Percentiles rank a stretch among this genome's conserved stretches.
These are phyloP conservation scores for Tokudaia tokunoshimensis DNA, from an alignment of 2,797 vertebrate species.

Conservation along the genomic window DNA sequence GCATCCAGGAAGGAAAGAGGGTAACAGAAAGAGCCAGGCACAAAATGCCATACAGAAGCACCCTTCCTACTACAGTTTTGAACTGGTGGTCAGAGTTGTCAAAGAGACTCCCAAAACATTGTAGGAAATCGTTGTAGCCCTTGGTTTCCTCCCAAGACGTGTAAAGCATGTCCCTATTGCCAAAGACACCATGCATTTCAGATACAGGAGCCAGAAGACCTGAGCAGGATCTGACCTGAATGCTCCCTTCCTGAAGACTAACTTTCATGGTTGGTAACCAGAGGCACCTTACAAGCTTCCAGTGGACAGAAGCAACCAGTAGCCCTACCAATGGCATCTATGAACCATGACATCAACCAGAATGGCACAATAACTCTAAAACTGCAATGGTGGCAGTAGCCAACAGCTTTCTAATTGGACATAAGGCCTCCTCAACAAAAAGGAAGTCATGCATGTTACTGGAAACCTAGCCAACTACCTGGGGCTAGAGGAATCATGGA, in stretches of 20 bases:
- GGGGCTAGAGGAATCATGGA: not conserved
- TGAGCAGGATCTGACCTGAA: not conserved
- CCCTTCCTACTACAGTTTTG: not conserved
- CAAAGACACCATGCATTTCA: not conserved
- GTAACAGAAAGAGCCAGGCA: not conserved
- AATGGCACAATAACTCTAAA: not conserved
- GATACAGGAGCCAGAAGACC: not conserved
- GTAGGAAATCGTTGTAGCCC: not conserved
- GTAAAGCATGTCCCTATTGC: not conserved
- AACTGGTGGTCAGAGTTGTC: not conserved
- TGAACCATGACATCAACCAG: not conserved
- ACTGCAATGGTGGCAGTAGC: not conserved
- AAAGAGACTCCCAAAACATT: not conserved
- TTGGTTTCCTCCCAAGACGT: not conserved
- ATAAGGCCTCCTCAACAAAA: not conserved
- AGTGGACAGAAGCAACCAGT: not conserved
- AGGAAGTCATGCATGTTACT: not conserved
- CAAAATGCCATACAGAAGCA: not conserved
- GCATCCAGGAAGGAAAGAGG: not conserved
- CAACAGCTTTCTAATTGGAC: not conserved
- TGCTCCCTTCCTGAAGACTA: not conserved
- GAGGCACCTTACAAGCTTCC: not conserved
- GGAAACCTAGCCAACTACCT: not conserved
- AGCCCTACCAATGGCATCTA: not conserved
- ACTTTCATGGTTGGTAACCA: not conserved